These are phyloP conservation scores for Amphiduros pacificus DNA, from an alignment of 2,888 invertebrate species.

Conservation along the genomic window DNA sequence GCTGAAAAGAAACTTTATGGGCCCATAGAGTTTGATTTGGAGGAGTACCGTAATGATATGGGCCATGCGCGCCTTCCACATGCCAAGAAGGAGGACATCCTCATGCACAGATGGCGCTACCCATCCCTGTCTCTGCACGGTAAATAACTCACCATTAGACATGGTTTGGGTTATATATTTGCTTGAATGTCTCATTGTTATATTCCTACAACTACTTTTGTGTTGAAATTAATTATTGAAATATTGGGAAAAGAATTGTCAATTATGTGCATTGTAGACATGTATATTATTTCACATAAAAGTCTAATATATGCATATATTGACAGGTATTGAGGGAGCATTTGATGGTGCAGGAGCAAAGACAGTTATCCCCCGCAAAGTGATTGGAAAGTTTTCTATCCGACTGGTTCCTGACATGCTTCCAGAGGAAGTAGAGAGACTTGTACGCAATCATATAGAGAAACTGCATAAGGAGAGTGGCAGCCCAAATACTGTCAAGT, in stretches of 20 bases:
- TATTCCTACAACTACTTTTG: no score
- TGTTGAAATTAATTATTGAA: no score
- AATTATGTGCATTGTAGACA: no score
- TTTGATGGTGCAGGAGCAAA: conserved; percentile 91
- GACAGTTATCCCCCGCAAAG: conserved; percentile 79
- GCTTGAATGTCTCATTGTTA: no score
- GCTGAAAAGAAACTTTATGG: conserved; percentile 70
- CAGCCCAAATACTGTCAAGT: conserved; percentile 84
- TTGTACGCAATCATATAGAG: conserved; percentile 77
- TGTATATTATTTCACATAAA: no score
- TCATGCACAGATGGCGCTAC: conserved; percentile 95
- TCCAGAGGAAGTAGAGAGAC: conserved; percentile 78
- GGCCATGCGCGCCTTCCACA: conserved; percentile 71
- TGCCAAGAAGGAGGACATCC: conserved; percentile 77
- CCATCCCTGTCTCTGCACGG: conserved; percentile 91
- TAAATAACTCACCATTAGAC: conserved; percentile 26
- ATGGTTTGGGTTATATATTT: no score
- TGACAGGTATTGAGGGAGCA: conserved; percentile 81
- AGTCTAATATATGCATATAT: no score
- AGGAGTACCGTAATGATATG: conserved; percentile 70
- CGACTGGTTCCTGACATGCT: conserved; percentile 93
- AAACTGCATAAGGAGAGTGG: conserved; percentile 76
- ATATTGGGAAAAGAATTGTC: no score
- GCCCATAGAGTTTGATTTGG: conserved; percentile 82
- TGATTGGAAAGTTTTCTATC: conserved; percentile 95